Evolutionary conservation across 2,888 invertebrate genomes (phyloP).

Genomic region (Stenodera caucasica): DNA sequence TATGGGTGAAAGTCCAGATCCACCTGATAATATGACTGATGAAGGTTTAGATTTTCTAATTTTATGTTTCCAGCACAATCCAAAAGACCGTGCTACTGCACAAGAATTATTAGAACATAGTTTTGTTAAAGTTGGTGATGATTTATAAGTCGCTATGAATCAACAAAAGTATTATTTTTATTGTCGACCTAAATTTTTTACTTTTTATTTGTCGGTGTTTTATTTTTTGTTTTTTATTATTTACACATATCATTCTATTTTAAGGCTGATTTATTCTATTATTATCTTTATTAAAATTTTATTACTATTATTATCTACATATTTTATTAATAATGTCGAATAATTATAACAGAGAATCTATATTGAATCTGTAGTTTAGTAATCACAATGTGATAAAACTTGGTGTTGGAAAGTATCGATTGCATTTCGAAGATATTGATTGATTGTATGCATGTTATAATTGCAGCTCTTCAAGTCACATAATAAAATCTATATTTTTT

Average conservation of each 20-base stretch:
- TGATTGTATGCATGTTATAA: constrained; percentile 2
- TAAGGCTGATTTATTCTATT: constrained; percentile 17
- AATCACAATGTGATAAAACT: constrained; percentile 12
- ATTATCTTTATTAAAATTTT: neutral
- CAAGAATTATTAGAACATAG: constrained; percentile 71
- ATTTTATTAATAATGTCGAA: no score
- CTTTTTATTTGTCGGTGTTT: neutral
- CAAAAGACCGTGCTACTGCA: constrained; percentile 71
- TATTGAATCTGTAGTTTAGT: neutral
- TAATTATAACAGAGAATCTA: neutral
- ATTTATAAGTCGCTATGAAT: constrained; percentile 38
- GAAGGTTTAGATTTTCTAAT: constrained; percentile 83
- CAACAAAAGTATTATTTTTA: constrained; percentile 11
- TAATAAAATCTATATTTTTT: neutral
- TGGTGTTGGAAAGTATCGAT: constrained; percentile 2
- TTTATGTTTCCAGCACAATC: constrained; percentile 80
- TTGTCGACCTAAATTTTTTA: constrained; percentile 9
- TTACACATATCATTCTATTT: constrained; percentile 21
- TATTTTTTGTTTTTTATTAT: constrained; percentile 9
- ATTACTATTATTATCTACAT: no score
- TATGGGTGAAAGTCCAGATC: constrained; percentile 81
- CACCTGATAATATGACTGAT: constrained; percentile 73
- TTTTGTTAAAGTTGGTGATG: constrained; percentile 68
- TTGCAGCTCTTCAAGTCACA: neutral
- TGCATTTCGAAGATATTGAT: neutral